phyloP scores from a whole-genome alignment of 2,797 vertebrate genomes.

The Cyclura pinguis region DNA sequence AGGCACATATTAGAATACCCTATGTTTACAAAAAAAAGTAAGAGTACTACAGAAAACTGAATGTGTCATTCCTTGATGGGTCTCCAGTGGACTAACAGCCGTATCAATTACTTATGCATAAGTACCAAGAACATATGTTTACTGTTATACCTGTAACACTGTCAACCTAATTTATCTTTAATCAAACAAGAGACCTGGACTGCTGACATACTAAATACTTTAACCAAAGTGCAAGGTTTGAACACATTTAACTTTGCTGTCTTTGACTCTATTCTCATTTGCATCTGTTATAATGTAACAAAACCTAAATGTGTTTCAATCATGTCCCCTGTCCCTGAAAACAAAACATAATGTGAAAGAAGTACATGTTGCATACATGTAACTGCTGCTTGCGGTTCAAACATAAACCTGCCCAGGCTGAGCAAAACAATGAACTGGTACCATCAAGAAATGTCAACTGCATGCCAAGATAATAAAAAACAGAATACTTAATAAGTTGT shows the following conservation, averaged over 20 bases:
- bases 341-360: not conserved
- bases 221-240: not conserved
- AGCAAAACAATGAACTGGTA: not conserved
- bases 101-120: not conserved
- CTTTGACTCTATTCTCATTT: not conserved
- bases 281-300: not conserved
- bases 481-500: not conserved
- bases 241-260: not conserved
- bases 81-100: not conserved
- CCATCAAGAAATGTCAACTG: not conserved
- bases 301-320: not conserved
- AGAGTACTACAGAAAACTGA: not conserved
- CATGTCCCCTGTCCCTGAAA: not conserved
- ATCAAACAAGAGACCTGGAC: not conserved
- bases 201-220: not conserved
- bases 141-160: not conserved
- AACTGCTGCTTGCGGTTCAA: not conserved
- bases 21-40: not conserved
- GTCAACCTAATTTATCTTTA: not conserved
- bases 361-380: not conserved
- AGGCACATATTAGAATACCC: constrained; percentile 7
- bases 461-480: not conserved
- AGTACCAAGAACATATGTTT: not conserved
- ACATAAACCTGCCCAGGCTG: not conserved
- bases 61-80: not conserved